A percentile compares a stretch with the other conserved stretches of the same genome.
Evolutionary conservation across 2,113 vertebrate species (phyloP).

Genomic region (Murina feae): DNA sequence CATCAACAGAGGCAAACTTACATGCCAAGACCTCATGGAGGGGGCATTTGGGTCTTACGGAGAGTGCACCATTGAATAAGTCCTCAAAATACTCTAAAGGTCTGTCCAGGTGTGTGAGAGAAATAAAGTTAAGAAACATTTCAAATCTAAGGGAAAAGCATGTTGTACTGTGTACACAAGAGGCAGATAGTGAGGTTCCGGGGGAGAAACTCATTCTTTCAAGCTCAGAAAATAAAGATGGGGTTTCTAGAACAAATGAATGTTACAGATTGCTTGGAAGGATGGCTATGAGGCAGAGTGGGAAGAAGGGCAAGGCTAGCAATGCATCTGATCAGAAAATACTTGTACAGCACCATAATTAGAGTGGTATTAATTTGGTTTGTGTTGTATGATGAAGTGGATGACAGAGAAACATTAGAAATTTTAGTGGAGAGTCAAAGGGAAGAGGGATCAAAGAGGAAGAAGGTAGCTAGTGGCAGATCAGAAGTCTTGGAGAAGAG

Average conservation of each 20-base stretch:
- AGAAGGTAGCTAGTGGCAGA: background rate
- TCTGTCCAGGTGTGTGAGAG: background rate
- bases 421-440: background rate
- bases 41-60: rapidly evolving
- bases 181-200: background rate
- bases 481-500: background rate
- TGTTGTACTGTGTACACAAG: background rate
- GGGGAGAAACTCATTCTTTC: background rate
- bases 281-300: too few relatives aligned
- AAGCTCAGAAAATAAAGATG: background rate
- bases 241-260: background rate
- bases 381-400: background rate
- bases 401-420: background rate
- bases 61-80: background rate
- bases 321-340: background rate
- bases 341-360: background rate
- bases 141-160: background rate
- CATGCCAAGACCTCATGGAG: background rate
- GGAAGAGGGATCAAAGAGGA: rapidly evolving
- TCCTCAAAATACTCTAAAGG: background rate
- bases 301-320: too few relatives aligned
- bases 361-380: background rate
- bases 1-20: background rate
- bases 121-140: background rate
- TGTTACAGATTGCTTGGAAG: background rate